Evolutionary conservation across 30 jellyfish, hydroid and myxozoan genomes (phyloP), one percentile per base, ranked within the genome.

Genomic region (Thelohanellus kitauei): DNA sequence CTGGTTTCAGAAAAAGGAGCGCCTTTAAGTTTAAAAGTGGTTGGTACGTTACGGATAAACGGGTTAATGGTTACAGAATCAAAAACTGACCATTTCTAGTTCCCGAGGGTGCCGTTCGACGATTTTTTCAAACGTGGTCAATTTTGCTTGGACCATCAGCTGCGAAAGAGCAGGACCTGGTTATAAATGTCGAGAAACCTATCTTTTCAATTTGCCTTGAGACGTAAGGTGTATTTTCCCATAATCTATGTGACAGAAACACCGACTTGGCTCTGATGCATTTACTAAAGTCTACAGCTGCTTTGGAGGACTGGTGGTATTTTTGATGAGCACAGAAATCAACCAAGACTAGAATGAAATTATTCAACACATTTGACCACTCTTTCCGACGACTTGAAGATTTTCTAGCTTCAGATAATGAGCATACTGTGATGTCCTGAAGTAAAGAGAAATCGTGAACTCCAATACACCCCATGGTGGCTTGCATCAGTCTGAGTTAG

Each of bases 131-230:
- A 75, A 40, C 45, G 93, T 14, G n/a, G 88, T 58, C 6, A 75
- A 51, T 14, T 87, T 87, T 5, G 93, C 93, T 32, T 62, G 58
- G 5, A 75, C 88, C 40, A 75, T 34, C 2, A 87, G 85, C 1
- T 84, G 32, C 20, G 86, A 75, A 66, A 75, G 42, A n/a, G 88
- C 39, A 0, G 93, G 58, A 3, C 93, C 93, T 75, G 24, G 4
- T 31, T 17, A 15, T 29, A 10, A 9, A 29, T 29, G 14, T 3
- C 12, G 12, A 2, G 16, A 23, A 46, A 69, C 91, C 91, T 18
- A 69, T 61, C 33, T 52, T 69, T 2, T 69, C 91, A 18, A 69
- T 51, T 33, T 69, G 91, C 38, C 86, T 55, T 17, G 91, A 45
- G 0, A 58, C 87, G 43, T 41, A 69, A 16, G 39, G 53, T 0